Base-by-base conservation (phyloP, 2,797 vertebrate species). In the Spizella passerina region DNA sequence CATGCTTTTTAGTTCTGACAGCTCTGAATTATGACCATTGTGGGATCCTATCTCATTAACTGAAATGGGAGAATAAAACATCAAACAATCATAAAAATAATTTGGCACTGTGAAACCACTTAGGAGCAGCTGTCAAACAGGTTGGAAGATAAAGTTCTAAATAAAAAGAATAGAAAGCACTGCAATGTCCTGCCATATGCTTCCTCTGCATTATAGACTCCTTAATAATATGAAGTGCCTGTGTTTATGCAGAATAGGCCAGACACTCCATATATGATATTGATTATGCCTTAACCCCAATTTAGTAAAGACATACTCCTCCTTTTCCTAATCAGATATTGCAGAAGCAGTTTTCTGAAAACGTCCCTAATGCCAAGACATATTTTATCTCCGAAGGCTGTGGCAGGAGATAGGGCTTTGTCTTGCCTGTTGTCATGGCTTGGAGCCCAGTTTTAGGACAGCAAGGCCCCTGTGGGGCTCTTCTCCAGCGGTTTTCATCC, bases 31-130 rank as follows among this genome's bases (percentile, higher is more conserved):
- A 99, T 98, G 97, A 98, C 98, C 98, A 98, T 98, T 98, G 98
- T 98, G 99, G 98, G 99, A 99, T 99, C 98, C 98, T 98, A 98
- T 99, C 98, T 99, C 98, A 99, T 99, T 99, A 99, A 98, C 98
- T 98, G 98, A 98, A 99, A 99, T 99, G 98, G 98, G 97, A 97
- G 98, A 98, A 98, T 98, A 98, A 98, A 99, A 98, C 98, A 98
- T 99, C 98, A 99, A 99, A 98, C 98, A 98, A 99, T 99, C 98
- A 99, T 99, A 99, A 99, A 99, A 99, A 99, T 98, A 98, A 98
- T 99, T 98, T 99, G 99, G 98, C 98, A 98, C 98, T 98, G 97
- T 98, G 98, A 98, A 98, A 98, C 98, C 98, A 98, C 98, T 99
- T 98, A 98, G 98, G 98, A 98, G 97, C 98, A 98, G 98, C 98